Evolutionary conservation across 2,888 invertebrate species (phyloP).

Genomic region (Elmis aenea): DNA sequence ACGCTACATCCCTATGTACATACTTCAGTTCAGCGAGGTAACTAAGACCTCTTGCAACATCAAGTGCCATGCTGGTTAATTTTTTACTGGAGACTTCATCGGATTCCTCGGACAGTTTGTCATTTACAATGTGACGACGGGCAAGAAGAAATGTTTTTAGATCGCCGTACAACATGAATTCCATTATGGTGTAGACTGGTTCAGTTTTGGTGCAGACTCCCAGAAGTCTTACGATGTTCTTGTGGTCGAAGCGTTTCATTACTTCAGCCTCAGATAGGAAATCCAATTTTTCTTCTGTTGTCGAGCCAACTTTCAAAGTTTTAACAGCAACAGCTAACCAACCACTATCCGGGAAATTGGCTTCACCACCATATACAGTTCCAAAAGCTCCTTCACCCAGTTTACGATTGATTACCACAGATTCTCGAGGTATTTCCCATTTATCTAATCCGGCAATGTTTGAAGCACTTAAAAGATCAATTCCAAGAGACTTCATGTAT

Average conservation of each 20-base stretch:
- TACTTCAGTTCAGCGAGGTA: conserved; percentile 81
- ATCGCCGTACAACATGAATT: conserved; percentile 91
- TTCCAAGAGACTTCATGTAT: conserved; percentile 67
- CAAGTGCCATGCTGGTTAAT: conserved; percentile 81
- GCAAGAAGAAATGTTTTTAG: conserved; percentile 83
- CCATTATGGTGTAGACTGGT: conserved; percentile 89
- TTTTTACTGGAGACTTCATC: conserved; percentile 76
- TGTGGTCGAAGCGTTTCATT: conserved; percentile 90
- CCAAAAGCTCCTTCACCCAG: conserved; percentile 90
- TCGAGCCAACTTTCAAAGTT: conserved; percentile 78
- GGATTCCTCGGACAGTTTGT: conserved; percentile 57
- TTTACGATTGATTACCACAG: conserved; percentile 79
- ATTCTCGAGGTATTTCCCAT: conserved; percentile 82
- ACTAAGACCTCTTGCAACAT: conserved; percentile 77
- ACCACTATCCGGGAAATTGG: conserved; percentile 59
- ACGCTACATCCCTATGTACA: conserved; percentile 84
- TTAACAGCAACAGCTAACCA: conserved; percentile 89
- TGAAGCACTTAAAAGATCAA: conserved; percentile 51
- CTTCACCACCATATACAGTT: conserved; percentile 87
- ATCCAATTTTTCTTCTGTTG: conserved; percentile 81
- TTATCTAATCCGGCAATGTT: conserved; percentile 62
- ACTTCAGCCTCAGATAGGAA: conserved; percentile 90
- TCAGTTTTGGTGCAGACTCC: conserved; percentile 84
- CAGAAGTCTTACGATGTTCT: conserved; percentile 78
- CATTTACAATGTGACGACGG: conserved; percentile 74